Conservation (phyloP, 1,140 invertebrate species). For the Cotesia glomerata region DNA sequence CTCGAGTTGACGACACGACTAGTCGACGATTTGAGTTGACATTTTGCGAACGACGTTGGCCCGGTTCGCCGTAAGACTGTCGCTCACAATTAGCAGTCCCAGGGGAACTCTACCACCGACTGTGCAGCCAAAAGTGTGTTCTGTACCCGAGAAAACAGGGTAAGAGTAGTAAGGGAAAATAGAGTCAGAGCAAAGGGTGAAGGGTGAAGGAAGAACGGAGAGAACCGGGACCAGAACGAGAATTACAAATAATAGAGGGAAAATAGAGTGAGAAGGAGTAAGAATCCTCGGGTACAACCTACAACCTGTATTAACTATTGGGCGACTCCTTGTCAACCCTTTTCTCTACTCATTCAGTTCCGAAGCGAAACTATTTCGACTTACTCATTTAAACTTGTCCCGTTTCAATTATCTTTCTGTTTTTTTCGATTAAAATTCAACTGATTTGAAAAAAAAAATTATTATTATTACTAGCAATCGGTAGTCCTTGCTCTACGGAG, state of each 20-base stretch:
- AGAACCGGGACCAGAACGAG: slow-evolving; percentile 28
- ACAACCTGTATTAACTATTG: slow-evolving; percentile 54
- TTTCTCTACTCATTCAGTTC: slow-evolving; percentile 27
- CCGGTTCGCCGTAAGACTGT: slow-evolving; percentile 49
- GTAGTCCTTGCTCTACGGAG: too few species aligned
- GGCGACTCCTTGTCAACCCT: slow-evolving; percentile 51
- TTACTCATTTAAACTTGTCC: slow-evolving; percentile 28
- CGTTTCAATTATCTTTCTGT: background rate
- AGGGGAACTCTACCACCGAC: slow-evolving; percentile 38
- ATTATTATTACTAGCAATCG: too few species aligned
- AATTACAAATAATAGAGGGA: slow-evolving; percentile 8
- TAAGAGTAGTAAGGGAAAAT: background rate
- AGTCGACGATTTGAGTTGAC: slow-evolving; percentile 43
- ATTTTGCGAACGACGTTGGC: slow-evolving; percentile 48
- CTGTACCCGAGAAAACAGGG: too few species aligned
- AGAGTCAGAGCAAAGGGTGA: slow-evolving; percentile 10
- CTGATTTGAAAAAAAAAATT: background rate
- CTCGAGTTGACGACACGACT: slow-evolving; percentile 25
- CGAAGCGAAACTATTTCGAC: background rate
- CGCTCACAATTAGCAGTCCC: slow-evolving; percentile 56
- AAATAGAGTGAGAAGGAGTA: slow-evolving; percentile 32
- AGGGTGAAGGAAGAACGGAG: slow-evolving; percentile 21
- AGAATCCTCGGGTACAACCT: slow-evolving; percentile 43
- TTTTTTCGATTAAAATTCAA: background rate
- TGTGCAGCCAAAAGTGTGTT: slow-evolving; percentile 17